phyloP scores from a whole-genome alignment of 1,140 invertebrate genomes.

The Orius insidiosus region DNA sequence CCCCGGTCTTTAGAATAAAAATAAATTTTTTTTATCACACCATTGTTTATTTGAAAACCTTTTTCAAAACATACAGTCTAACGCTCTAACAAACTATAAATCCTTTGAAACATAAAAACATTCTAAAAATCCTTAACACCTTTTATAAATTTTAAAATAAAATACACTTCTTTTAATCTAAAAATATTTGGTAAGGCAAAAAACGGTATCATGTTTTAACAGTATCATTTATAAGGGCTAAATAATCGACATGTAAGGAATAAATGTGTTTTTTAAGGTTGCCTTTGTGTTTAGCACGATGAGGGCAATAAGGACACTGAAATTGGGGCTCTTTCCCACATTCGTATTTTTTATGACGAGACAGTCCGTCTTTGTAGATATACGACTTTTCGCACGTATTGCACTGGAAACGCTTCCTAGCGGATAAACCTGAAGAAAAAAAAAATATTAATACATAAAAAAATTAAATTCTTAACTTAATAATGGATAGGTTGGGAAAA shows the following conservation, averaged over 20 bases:
- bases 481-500: background rate
- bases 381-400: constrained; percentile 14
- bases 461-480: background rate
- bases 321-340: constrained; percentile 38
- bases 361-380: constrained; percentile 13
- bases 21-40: too few species aligned
- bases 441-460: background rate
- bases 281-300: constrained; percentile 14
- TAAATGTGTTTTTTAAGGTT: constrained; percentile 16
- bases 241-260: constrained; percentile 8
- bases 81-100: too few species aligned
- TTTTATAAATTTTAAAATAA: too few species aligned
- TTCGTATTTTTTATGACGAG: constrained; percentile 21
- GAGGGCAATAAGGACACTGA: constrained; percentile 32
- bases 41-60: too few species aligned
- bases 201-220: background rate
- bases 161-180: too few species aligned
- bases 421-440: background rate
- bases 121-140: too few species aligned
- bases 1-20: too few species aligned
- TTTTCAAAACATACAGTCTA: too few species aligned
- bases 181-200: too few species aligned
- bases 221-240: background rate
- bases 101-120: too few species aligned
- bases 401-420: constrained; percentile 9